Base-by-base conservation (phyloP, 1,140 invertebrate genomes). In the Apis dorsata region DNA sequence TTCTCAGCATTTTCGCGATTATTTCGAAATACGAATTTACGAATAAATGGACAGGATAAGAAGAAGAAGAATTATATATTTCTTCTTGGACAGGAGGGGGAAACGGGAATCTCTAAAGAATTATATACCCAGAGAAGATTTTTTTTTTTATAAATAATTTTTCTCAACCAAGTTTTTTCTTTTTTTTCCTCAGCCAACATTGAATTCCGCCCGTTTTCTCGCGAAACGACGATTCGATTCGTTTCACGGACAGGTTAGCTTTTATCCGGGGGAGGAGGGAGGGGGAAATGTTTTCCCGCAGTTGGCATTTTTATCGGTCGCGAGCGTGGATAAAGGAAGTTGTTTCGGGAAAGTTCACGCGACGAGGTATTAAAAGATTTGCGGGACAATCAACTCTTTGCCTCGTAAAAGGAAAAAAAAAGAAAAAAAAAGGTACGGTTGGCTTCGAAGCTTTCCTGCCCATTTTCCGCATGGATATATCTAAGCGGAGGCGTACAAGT, bases 261-360 rank as follows among this genome's bases (percentile, higher is more conserved):
- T 63, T 63, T 24, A 17, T 10, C 19, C 28, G 28, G 28, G 28
- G 2, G 28, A 2, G 28, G 28, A 15, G 9, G 2, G 28, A 19
- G 28, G 19, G 19, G 11, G 28, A 13, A 10, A 21, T 12, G 2
- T 12, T 24, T 70, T 17, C 44, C n/a, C 12, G 8, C 28, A 4
- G 53, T 55, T 77, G 55, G 75, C 75, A 77, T 66, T 68, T 55
- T 57, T 65, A 77, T 77, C 51, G 51, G 66, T 44, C 51, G 51
- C 63, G 62, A 53, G 15, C n/a, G 57, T 11, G 57, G 15, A 75
- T 49, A 62, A 51, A 44, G 34, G 28, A 24, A 17, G 51, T 65
- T 44, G 51, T 77, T 55, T 66, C 75, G 75, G 24, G 8, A 55
- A 55, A 34, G 34, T 75, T 75, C 13, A 17, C 44, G 59, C 57